Evolutionary conservation across 2,888 invertebrate genomes (phyloP).

Genomic region (Patella caerulea): DNA sequence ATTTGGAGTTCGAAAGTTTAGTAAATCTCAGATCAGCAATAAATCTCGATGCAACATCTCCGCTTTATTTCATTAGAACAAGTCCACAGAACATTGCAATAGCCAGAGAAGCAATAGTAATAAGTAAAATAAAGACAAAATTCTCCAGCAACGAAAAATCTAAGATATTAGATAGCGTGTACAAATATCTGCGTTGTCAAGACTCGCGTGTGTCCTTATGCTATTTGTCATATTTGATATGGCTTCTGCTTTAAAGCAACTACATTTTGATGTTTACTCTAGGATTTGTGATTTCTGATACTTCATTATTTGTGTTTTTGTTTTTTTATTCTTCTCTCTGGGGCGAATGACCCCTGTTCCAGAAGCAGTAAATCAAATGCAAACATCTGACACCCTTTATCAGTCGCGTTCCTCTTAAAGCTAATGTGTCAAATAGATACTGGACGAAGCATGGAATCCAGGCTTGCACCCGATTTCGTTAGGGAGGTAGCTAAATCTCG

Average conservation of each 20-base stretch:
- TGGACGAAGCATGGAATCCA: not conserved
- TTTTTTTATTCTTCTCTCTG: not conserved
- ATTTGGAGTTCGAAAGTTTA: slow-evolving; percentile 33
- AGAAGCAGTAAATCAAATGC: not conserved
- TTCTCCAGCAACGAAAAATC: not conserved
- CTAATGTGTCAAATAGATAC: not conserved
- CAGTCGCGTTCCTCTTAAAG: not conserved
- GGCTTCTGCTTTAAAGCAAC: no score
- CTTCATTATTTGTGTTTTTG: not conserved
- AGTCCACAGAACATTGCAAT: not conserved
- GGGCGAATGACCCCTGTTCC: not conserved
- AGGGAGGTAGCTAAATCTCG: not conserved
- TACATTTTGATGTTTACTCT: not conserved
- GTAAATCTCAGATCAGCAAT: slow-evolving; percentile 29
- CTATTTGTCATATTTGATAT: no score
- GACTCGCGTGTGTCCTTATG: no score
- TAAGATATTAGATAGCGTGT: not conserved
- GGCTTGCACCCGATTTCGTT: not conserved
- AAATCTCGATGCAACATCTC: slow-evolving; percentile 29
- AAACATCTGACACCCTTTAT: not conserved
- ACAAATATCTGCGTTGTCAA: no score
- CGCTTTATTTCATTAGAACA: slow-evolving; percentile 3
- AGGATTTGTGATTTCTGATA: not conserved
- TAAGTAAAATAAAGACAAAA: not conserved
- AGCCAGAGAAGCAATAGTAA: not conserved